Evolutionary conservation across 2,113 vertebrate species (phyloP).

Genomic region (Brienomyrus longianalis): DNA sequence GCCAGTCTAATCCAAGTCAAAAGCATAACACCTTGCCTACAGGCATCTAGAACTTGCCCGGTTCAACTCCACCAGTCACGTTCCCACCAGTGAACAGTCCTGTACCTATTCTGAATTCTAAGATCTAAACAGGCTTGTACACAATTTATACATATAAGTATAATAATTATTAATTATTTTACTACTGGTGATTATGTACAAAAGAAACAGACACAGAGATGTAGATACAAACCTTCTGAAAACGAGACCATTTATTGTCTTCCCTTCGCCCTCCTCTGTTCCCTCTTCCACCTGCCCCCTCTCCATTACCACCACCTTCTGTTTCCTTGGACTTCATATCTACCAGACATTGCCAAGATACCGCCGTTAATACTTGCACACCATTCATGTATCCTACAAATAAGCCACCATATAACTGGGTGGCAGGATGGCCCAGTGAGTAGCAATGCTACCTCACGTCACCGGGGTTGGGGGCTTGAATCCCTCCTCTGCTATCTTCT

Average conservation of each 20-base stretch:
- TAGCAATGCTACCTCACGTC: background rate
- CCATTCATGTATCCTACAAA: background rate
- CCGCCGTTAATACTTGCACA: background rate
- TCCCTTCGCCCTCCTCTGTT: slow-evolving; percentile 35
- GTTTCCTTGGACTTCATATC: slow-evolving; percentile 40
- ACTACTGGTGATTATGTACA: background rate
- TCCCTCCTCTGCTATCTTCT: background rate
- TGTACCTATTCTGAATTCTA: background rate
- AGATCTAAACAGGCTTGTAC: background rate
- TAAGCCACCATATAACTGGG: background rate
- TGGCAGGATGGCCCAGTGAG: background rate
- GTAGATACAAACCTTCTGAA: slow-evolving; percentile 37
- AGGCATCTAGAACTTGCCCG: background rate
- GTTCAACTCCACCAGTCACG: background rate
- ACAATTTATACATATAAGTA: too few relatives aligned
- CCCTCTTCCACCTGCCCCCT: slow-evolving; percentile 16
- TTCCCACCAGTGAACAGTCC: background rate
- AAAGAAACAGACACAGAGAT: background rate
- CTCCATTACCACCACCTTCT: slow-evolving; percentile 23
- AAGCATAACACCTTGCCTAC: background rate
- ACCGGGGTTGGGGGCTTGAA: background rate
- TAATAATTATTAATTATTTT: too few relatives aligned
- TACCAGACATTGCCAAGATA: slow-evolving; percentile 17
- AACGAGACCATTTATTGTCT: slow-evolving; percentile 49
- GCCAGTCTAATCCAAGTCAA: background rate